Percentiles rank a stretch among this genome's conserved stretches.
Evolutionary conservation across 1,140 invertebrate genomes (phyloP).

Genomic region (Drosophila elegans): DNA sequence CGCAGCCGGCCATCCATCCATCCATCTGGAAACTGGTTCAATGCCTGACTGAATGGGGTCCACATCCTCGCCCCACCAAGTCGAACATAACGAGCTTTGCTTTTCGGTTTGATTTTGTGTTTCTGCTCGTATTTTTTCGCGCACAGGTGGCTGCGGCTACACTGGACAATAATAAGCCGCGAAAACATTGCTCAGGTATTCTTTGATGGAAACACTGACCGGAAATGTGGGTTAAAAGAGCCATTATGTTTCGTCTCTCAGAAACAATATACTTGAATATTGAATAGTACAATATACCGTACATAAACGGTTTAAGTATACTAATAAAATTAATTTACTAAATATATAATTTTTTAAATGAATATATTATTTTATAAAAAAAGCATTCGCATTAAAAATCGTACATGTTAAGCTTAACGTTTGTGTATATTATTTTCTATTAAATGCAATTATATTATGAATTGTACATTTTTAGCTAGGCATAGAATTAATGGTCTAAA

Average conservation of each 20-base stretch:
- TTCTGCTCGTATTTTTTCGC: constrained; percentile 47
- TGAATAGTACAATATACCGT: neutral
- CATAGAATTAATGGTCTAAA: no score
- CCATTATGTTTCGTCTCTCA: no score
- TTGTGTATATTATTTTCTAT: no score
- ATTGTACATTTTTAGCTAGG: no score
- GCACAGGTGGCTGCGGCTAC: constrained; percentile 72
- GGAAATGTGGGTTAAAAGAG: neutral
- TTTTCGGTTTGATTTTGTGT: constrained; percentile 74
- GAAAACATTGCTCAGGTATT: constrained; percentile 79
- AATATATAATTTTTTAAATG: no score
- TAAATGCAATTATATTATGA: no score
- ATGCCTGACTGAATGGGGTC: constrained; percentile 43
- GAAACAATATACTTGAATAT: neutral
- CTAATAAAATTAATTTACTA: no score
- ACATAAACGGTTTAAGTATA: neutral
- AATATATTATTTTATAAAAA: no score
- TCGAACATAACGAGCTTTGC: constrained; percentile 72
- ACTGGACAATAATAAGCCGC: constrained; percentile 71
- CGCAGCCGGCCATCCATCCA: constrained; percentile 70
- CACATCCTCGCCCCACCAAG: constrained; percentile 1
- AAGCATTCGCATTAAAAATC: no score
- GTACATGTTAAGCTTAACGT: no score
- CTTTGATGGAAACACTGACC: constrained; percentile 9
- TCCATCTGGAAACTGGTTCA: constrained; percentile 77